phyloP scores from a whole-genome alignment of 2,797 vertebrate species.

The Emydoidea blandingii region DNA sequence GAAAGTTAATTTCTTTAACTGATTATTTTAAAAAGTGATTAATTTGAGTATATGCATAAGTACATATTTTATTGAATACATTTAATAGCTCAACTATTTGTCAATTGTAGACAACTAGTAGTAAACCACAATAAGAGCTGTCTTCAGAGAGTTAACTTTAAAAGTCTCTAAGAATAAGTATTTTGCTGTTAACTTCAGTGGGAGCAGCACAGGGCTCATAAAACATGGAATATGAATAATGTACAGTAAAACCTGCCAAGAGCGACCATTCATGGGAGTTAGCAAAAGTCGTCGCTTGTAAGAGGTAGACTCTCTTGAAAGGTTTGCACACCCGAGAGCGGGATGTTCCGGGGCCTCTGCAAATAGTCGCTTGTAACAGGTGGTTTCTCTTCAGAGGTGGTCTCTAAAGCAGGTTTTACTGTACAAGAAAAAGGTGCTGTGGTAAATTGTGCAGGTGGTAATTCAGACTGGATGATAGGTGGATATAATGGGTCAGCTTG shows the following conservation, averaged over 20 bases:
- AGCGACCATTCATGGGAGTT: background rate
- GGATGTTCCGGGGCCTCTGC: no score
- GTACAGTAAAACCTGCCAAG: background rate
- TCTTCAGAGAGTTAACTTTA: background rate
- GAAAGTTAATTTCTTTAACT: background rate
- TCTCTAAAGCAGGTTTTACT: background rate
- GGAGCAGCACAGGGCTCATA: background rate
- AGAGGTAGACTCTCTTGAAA: no score
- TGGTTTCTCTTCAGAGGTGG: background rate
- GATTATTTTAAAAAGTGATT: background rate
- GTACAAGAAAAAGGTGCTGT: background rate
- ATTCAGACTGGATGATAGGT: rapidly evolving
- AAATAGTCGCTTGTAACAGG: background rate
- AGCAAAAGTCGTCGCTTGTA: background rate
- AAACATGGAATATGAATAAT: background rate
- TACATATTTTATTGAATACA: background rate
- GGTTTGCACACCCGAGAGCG: background rate
- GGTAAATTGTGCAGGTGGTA: background rate
- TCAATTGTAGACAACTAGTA: background rate
- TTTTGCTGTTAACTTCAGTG: background rate
- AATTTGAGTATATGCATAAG: background rate
- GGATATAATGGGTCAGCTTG: no score
- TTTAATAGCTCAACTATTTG: background rate
- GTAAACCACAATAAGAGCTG: background rate
- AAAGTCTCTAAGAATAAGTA: background rate